These are phyloP conservation scores for Anarrhichthys ocellatus DNA, from an alignment of 2,113 vertebrate species.

Conservation along the genomic window DNA sequence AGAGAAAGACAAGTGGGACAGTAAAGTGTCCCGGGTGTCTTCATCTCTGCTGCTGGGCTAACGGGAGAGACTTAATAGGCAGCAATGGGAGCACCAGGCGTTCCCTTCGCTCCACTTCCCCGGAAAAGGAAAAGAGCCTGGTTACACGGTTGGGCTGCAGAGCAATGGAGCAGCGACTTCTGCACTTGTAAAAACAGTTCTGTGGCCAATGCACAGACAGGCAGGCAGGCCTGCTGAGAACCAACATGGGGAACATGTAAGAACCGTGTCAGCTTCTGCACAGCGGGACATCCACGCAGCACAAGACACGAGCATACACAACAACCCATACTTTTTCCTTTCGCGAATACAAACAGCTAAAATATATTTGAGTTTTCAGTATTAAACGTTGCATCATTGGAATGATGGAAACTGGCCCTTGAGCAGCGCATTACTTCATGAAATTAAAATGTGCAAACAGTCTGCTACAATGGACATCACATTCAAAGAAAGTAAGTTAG, in stretches of 20 bases:
- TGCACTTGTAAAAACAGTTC: constrained; percentile 84
- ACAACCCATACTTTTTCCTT: constrained; percentile 8
- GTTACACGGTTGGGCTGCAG: constrained; percentile 81
- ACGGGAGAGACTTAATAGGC: constrained; percentile 53
- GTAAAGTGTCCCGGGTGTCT: constrained; percentile 40
- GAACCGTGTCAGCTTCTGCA: constrained; percentile 32
- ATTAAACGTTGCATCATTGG: constrained; percentile 32
- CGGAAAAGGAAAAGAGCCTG: constrained; percentile 78
- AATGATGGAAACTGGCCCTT: constrained; percentile 35
- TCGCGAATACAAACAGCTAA: constrained; percentile 33
- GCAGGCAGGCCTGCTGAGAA: constrained; percentile 65
- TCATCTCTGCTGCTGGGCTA: constrained; percentile 37
- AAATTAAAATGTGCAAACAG: constrained; percentile 35
- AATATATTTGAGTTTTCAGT: constrained; percentile 16
- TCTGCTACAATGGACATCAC: constrained; percentile 33
- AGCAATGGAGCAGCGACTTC: constrained; percentile 81
- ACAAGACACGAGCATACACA: constrained; percentile 33
- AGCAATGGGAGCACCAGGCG: constrained; percentile 57
- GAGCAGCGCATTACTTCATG: constrained; percentile 33
- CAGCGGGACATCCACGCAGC: constrained; percentile 32
- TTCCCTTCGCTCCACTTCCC: constrained; percentile 68
- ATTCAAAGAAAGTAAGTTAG: constrained; percentile 4
- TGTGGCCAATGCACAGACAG: constrained; percentile 73
- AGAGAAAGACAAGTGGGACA: constrained; percentile 15
- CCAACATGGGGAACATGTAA: constrained; percentile 56